Base-by-base conservation (phyloP, 1,140 invertebrate species). In the Sinonovacula constricta region DNA sequence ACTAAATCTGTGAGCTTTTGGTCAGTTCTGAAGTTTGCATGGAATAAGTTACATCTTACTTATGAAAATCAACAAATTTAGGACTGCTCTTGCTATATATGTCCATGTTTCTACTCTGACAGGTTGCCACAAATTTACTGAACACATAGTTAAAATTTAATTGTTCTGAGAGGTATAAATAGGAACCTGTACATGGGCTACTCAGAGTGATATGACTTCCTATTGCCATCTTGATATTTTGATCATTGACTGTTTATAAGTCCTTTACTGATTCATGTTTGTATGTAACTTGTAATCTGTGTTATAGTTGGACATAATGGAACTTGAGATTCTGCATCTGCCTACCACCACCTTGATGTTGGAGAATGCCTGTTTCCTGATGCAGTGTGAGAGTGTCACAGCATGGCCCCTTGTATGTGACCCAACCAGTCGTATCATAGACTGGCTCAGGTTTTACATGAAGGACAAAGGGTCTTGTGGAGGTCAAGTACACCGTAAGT, bases 391-490 rank as follows among this genome's bases (percentile, higher is more conserved):
- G 22, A 88, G 84, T 53, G 83, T 83, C 30, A 86, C 85, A 30
- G 89, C 88, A 7, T 91, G 91, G 91, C 90, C 90, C 10, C 83
- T 91, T 7, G 84, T 91, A 54, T 91, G 89, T 86, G 91, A 91
- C 79, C 87, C 89, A 2, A 90, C 89, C 30, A 86, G 85, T 31
- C 67, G 84, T 18, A 88, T 88, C 33, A 82, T 91, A 45, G 84
- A 88, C 22, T 91, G 90, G 89, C 62, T 91, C 3, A 80, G 79
- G n/a, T 68, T 57, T 14, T 87, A 85, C 24, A 84, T 86, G 56
- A 79, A 85, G 33, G 81, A 81, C 56, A 87, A 84, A 65, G n/a
- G 83, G 85, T 0, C 78, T 91, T 2, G 85, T 88, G 7, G 82
- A 86, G 56, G 87, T 90, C 54, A 88, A 85, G 80, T 88, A 90